Percentiles rank a stretch among this genome's conserved stretches.
These are phyloP conservation scores for Steinernema feltiae DNA, from an alignment of 1,140 invertebrate genomes.

Conservation along the genomic window DNA sequence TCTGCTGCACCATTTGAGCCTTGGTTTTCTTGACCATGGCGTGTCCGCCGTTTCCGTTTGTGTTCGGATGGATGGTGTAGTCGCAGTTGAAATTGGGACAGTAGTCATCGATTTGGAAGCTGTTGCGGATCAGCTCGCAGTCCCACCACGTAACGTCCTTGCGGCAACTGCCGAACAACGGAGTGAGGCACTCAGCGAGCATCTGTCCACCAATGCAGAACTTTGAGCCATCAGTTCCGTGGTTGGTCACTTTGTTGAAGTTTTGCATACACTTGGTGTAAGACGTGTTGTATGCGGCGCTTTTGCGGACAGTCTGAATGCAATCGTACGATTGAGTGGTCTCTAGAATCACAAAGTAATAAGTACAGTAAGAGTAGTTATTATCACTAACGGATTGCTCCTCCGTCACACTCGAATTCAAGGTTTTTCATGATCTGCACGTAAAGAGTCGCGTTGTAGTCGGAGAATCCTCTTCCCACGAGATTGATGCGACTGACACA, in stretches of 20 bases:
- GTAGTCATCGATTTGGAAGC: neutral
- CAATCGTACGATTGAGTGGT: neutral
- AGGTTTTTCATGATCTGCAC: neutral
- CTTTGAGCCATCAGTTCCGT: neutral
- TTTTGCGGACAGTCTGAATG: neutral
- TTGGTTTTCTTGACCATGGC: neutral
- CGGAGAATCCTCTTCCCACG: neutral
- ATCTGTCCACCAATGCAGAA: neutral
- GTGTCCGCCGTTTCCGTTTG: neutral
- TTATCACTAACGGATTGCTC: neutral
- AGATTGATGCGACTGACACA: neutral
- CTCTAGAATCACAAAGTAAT: neutral
- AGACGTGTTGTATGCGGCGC: neutral
- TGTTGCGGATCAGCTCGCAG: neutral
- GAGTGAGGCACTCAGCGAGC: neutral
- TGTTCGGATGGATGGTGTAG: neutral
- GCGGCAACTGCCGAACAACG: neutral
- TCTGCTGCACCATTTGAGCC: neutral
- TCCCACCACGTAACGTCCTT: neutral
- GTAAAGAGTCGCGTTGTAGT: neutral
- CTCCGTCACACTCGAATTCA: neutral
- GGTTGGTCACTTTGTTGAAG: neutral
- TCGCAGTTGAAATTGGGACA: neutral
- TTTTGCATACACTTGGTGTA: too few species aligned
- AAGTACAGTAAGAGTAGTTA: neutral